phyloP scores from a whole-genome alignment of 2,797 vertebrate species.

The Uromys caudimaculatus region DNA sequence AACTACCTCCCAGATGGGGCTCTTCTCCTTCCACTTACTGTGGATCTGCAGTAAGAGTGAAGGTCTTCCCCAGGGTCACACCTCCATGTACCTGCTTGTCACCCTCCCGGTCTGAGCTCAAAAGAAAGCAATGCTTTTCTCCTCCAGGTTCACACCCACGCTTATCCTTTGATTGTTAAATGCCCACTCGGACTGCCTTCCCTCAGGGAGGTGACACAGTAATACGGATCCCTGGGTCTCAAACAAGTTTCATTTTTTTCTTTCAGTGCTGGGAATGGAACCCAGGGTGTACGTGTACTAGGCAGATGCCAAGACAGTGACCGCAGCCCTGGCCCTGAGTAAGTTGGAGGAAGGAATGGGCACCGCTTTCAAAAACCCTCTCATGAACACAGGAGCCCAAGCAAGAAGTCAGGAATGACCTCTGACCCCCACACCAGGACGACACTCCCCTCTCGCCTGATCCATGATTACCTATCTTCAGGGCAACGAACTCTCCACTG shows the following conservation, averaged over 20 bases:
- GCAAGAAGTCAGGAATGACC: not conserved
- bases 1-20: not conserved
- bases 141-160: no score
- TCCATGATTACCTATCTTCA: not conserved
- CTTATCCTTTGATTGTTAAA: not conserved
- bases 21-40: not conserved
- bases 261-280: not conserved
- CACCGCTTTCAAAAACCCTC: not conserved
- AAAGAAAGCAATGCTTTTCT: not conserved
- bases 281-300: not conserved
- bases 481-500: not conserved
- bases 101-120: not conserved
- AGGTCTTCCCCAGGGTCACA: no score
- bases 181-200: not conserved
- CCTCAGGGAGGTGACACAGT: no score
- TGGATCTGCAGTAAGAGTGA: not conserved
- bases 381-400: not conserved
- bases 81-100: not conserved
- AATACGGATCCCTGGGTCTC: not conserved
- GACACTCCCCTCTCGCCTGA: rapidly evolving
- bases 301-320: not conserved
- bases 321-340: not conserved
- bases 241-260: not conserved
- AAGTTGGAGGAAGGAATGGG: not conserved
- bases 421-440: no score